These are phyloP conservation scores for Sebastolobus altivelis DNA, from an alignment of 2,797 vertebrate species.

Conservation along the genomic window DNA sequence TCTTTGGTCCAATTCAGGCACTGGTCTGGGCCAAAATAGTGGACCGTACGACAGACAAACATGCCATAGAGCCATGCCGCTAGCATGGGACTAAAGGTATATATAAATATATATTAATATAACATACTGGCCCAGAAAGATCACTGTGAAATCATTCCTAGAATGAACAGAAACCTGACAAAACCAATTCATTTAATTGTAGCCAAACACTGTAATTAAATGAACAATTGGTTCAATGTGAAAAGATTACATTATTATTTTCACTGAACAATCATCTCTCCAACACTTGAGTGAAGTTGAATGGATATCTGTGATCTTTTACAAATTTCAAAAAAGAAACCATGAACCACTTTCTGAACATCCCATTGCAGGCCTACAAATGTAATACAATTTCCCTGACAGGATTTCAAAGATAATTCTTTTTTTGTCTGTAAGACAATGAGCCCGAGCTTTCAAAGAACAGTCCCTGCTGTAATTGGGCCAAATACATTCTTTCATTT, in stretches of 20 bases:
- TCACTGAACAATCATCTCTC: slow-evolving; percentile 65
- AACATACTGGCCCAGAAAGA: slow-evolving; percentile 18
- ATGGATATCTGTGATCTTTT: slow-evolving; percentile 70
- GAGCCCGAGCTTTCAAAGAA: slow-evolving; percentile 73
- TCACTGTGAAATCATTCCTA: slow-evolving; percentile 19
- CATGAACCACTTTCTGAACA: slow-evolving; percentile 61
- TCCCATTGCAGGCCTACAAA: slow-evolving; percentile 63
- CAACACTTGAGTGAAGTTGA: slow-evolving; percentile 71
- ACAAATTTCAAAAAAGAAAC: slow-evolving; percentile 65
- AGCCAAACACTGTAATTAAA: slow-evolving; percentile 79
- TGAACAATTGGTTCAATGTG: slow-evolving; percentile 68
- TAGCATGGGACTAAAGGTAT: neutral
- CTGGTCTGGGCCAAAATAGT: neutral
- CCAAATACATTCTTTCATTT: slow-evolving; percentile 84
- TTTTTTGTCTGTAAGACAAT: slow-evolving; percentile 81
- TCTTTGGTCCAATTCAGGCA: too few species aligned
- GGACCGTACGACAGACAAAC: neutral
- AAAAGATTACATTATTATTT: slow-evolving; percentile 75
- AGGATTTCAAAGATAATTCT: slow-evolving; percentile 73
- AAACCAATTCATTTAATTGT: slow-evolving; percentile 70
- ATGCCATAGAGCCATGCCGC: neutral
- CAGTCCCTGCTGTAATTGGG: slow-evolving; percentile 76
- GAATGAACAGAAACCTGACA: slow-evolving; percentile 61
- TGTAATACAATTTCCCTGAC: slow-evolving; percentile 60
- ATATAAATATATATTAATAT: slow-evolving; percentile 29